A percentile compares a stretch with the other conserved stretches of the same genome.
Conservation (phyloP, 23 tunicate species). For the Ascidia mentula region DNA sequence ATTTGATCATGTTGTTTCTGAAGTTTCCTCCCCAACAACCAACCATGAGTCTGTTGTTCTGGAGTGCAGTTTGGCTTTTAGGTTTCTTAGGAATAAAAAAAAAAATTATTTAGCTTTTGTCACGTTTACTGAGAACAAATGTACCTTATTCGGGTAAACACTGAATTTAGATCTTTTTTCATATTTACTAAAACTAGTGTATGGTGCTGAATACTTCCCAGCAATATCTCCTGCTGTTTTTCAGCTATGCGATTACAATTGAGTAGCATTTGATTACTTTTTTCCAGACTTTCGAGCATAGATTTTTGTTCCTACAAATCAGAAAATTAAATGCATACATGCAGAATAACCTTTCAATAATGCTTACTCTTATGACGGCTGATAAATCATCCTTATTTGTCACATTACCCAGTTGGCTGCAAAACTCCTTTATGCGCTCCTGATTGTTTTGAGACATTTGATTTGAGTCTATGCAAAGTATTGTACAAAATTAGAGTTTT, state of each 20-base stretch:
- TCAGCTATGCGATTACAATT: conserved; percentile 51
- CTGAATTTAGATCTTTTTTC: conserved; percentile 41
- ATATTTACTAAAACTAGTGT: conserved; percentile 23
- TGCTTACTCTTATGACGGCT: background rate
- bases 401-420: background rate
- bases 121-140: background rate
- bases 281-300: conserved; percentile 38
- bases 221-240: conserved; percentile 26
- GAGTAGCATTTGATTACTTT: conserved; percentile 42
- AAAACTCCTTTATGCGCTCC: no score
- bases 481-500: no score
- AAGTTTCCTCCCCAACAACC: background rate
- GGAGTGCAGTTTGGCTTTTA: background rate
- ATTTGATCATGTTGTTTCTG: no score
- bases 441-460: no score
- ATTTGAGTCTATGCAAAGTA: no score
- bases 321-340: background rate
- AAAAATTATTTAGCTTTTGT: background rate
- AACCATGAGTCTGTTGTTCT: background rate
- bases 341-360: no score
- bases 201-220: conserved; percentile 25
- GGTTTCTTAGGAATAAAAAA: background rate
- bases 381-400: background rate
- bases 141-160: conserved; percentile 29
- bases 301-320: conserved; percentile 32